A percentile compares a stretch with the other conserved stretches of the same genome.
phyloP scores from a whole-genome alignment of 2,113 vertebrate species.

The Pogona vitticeps region DNA sequence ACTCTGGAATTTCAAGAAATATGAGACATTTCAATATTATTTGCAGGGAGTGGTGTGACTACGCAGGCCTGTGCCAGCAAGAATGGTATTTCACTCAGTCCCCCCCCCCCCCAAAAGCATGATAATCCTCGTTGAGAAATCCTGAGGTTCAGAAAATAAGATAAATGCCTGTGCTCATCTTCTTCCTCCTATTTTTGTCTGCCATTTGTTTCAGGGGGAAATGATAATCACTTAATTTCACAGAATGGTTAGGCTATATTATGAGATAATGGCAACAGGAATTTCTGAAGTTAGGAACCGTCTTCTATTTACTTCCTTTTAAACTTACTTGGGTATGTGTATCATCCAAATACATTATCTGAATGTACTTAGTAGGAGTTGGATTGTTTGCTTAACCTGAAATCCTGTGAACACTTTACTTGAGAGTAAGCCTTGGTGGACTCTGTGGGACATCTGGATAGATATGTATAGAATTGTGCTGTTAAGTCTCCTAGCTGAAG shows the following conservation, averaged over 20 bases:
- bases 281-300: fast-evolving
- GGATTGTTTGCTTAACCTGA: neutral
- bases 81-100: neutral
- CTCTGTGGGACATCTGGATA: neutral
- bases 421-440: neutral
- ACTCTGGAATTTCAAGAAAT: neutral
- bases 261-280: fast-evolving
- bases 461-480: too few relatives aligned
- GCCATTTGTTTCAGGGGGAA: too few relatives aligned
- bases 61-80: neutral
- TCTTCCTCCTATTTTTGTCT: neutral
- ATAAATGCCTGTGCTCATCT: neutral
- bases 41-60: neutral
- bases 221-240: too few relatives aligned
- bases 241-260: fast-evolving
- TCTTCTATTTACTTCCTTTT: fast-evolving
- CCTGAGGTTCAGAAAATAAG: neutral
- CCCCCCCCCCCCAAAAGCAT: too few relatives aligned
- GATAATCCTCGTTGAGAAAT: neutral
- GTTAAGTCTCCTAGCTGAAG: neutral
- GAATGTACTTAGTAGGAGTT: too few relatives aligned
- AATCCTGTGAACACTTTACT: neutral
- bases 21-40: neutral
- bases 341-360: too few relatives aligned
- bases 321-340: too few relatives aligned